Evolutionary conservation across 2,113 vertebrate species (phyloP).

Genomic region (Elgaria multicarinata): DNA sequence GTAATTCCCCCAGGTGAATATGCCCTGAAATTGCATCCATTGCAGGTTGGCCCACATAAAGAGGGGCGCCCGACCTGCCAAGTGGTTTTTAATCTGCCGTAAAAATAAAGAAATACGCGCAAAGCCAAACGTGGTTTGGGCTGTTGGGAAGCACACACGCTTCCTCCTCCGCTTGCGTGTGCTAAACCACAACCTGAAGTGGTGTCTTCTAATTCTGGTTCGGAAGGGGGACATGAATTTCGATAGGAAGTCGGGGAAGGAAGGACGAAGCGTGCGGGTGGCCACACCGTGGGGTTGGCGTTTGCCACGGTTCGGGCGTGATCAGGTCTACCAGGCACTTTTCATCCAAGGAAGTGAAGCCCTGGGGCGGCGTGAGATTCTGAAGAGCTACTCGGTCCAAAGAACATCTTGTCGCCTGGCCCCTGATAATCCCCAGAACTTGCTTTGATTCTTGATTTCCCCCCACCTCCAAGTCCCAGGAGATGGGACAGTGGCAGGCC

Average conservation of each 20-base stretch:
- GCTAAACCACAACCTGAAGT: too few relatives aligned
- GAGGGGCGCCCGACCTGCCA: too few relatives aligned
- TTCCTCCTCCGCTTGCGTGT: too few relatives aligned
- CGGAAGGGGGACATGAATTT: background rate
- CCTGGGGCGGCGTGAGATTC: background rate
- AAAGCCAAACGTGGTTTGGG: too few relatives aligned
- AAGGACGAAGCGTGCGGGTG: background rate
- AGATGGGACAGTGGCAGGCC: background rate
- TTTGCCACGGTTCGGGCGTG: background rate
- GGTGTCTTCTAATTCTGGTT: background rate
- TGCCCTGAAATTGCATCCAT: too few relatives aligned
- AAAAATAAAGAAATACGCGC: too few relatives aligned
- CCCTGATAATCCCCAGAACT: background rate
- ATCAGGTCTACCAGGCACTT: background rate
- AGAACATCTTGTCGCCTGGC: background rate
- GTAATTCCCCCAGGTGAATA: too few relatives aligned
- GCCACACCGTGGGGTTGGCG: background rate
- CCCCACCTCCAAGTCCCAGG: background rate
- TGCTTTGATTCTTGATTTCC: too few relatives aligned
- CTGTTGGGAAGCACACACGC: too few relatives aligned
- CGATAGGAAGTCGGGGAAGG: background rate
- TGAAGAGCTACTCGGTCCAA: background rate
- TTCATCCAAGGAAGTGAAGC: background rate
- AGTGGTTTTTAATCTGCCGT: too few relatives aligned
- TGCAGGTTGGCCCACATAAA: too few relatives aligned